Evolutionary conservation across 2,888 invertebrate genomes (phyloP), one percentile per base, ranked within the genome.

Genomic region (Drosophila greeni): DNA sequence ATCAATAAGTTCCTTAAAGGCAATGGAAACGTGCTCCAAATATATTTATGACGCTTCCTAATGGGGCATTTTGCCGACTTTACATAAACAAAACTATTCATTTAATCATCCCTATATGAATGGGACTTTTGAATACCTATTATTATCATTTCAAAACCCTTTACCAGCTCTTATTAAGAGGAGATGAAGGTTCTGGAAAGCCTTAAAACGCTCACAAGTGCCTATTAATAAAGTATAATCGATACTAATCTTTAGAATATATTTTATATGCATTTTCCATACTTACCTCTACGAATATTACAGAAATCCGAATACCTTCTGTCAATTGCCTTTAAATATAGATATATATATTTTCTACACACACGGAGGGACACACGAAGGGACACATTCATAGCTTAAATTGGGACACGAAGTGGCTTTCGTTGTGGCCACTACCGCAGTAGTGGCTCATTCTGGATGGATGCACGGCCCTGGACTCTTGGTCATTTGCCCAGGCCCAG

Each of bases 401-500:
- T 9, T 11, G 36, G 31, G 42, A n/a, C 29, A 37, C 11, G 60
- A 59, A 48, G 65, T 66, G 58, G 62, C 69, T 64, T 71, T 70
- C 72, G 71, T 72, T 73, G 72, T 59, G 52, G 67, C 64, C 57
- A 37, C 33, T 43, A 18, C 29, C 29, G 7, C 9, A 45, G 37
- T 12, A 45, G 36, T 7, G n/a, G 37, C 53, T 37, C 36, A 8
- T 36, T 26, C n/a, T 16, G 42, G 43, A 43, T 23, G 42, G 56
- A 29, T 26, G 42, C 18, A 26, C 29, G 51, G 26, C n/a, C 26
- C 14, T 26, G 16, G 26, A 23, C 14, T 66, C 67, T 74, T 39
- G 77, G 84, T 84, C 78, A 82, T 82, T 82, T 84, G n/a, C 92
- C 92, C 73, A 92, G 90, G 14, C 92, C 92, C 37, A 92, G 89